phyloP scores from a whole-genome alignment of 1,140 invertebrate genomes.

The Ceratosolen fusciceps region DNA sequence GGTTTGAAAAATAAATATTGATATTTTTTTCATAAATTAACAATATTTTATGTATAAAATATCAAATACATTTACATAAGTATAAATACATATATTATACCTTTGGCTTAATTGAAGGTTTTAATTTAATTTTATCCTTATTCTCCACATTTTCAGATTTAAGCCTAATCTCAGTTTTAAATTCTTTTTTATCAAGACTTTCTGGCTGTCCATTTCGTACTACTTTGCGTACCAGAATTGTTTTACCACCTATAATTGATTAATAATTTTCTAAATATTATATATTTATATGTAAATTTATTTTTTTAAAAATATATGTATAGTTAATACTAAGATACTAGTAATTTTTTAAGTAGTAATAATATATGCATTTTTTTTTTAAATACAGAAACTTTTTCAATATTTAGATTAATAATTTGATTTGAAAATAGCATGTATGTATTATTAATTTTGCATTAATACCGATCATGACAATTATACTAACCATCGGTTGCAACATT shows the following conservation, averaged over 20 bases:
- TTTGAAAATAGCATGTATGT: no score
- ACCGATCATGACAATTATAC: not conserved
- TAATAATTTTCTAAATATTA: no score
- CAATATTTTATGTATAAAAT: not conserved
- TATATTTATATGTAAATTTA: no score
- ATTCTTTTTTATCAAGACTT: slow-evolving; percentile 54
- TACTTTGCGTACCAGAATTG: slow-evolving; percentile 65
- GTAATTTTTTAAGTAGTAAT: no score
- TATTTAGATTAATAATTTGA: no score
- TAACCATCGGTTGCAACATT: slow-evolving; percentile 57
- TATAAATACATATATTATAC: slow-evolving; percentile 48
- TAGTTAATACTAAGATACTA: not conserved
- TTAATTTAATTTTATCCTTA: slow-evolving; percentile 61
- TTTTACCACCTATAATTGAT: slow-evolving; percentile 56
- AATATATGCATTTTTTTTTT: no score
- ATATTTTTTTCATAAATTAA: no score
- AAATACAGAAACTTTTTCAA: no score
- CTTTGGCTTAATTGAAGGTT: slow-evolving; percentile 66
- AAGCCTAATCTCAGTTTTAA: slow-evolving; percentile 55
- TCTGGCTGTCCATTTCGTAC: slow-evolving; percentile 69
- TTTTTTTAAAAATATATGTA: not conserved
- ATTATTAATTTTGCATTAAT: no score
- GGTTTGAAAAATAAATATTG: not conserved
- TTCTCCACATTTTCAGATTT: slow-evolving; percentile 53
- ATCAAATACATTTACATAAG: slow-evolving; percentile 4